Evolutionary conservation across 2,113 vertebrate genomes (phyloP), one percentile per base, ranked within the genome.

Genomic region (Phaethornis superciliosus): DNA sequence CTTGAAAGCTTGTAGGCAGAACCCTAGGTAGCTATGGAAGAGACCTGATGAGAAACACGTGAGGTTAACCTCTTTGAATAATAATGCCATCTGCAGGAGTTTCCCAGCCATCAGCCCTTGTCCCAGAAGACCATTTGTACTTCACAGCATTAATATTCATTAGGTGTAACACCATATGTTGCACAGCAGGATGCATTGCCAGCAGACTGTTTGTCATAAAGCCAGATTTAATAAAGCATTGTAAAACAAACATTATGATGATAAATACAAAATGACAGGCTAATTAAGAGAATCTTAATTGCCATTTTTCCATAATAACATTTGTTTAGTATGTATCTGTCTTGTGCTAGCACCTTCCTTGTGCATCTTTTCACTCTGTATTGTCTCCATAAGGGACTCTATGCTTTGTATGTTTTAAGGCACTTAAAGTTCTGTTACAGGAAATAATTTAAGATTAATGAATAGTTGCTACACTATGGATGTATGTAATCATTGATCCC

Each of bases 181-280:
- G 94, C 97, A 94, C 98, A 97, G 97, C 97, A 98, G 97, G 98
- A 96, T 88, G 81, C 86, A 82, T 11, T 96, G 97, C 97, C 97
- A 98, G 96, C 96, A 98, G 97, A 97, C 95, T 97, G 96, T 96
- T 98, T 98, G 97, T 98, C 98, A 98, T 95, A 98, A 98, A 98
- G 97, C 97, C 97, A 98, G 97, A 97, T 98, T 98, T 98, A 98
- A 98, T 98, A 98, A 98, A 97, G 97, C 96, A 98, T 97, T 98
- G 97, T 98, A 98, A 98, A 98, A 97, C 97, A 98, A 98, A 98
- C 98, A 98, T 98, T 97, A 98, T 96, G 96, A 97, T 97, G 97
- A 98, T 97, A 98, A 98, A 98, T 97, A 97, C 94, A 97, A 98
- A 98, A 98, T 97, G 97, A 98, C 97, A 97, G 96, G 93, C 97